Evolutionary conservation across 1,140 invertebrate genomes (phyloP).

Genomic region (Pentalonia nigronervosa): DNA sequence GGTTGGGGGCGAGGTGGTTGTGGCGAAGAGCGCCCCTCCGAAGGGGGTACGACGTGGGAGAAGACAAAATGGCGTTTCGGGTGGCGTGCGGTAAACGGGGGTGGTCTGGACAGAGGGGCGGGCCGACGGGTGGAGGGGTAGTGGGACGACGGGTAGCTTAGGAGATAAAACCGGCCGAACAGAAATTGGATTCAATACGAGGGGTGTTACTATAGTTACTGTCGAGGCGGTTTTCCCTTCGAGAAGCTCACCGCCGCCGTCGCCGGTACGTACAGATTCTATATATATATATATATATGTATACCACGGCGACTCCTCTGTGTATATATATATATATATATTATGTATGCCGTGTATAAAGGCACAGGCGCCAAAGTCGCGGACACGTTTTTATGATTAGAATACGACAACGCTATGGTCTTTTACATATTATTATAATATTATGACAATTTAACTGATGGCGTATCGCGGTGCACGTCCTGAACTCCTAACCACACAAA

Average conservation of each 20-base stretch:
- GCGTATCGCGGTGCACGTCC: too few relatives aligned
- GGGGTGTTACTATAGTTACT: constrained; percentile 58
- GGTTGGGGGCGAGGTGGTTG: neutral
- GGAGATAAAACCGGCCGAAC: constrained; percentile 48
- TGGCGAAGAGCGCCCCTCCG: neutral
- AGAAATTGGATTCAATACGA: constrained; percentile 57
- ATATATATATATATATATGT: constrained; percentile 7
- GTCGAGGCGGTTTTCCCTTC: constrained; percentile 44
- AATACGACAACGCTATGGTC: neutral
- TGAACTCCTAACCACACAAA: too few relatives aligned
- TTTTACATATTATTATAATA: neutral
- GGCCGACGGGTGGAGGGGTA: neutral
- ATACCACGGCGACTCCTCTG: neutral
- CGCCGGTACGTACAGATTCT: neutral
- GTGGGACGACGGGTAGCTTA: constrained; percentile 43
- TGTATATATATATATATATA: neutral
- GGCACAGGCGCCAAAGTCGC: neutral
- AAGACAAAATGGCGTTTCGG: constrained; percentile 53
- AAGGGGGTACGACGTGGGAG: neutral
- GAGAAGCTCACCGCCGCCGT: constrained; percentile 9
- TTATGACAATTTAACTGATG: neutral
- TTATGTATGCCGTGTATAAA: neutral
- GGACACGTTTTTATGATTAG: constrained; percentile 17
- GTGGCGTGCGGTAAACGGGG: neutral
- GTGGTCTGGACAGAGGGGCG: neutral